These are phyloP conservation scores for Kuschelorhynchus macadamiae DNA, from an alignment of 2,888 invertebrate species.

Conservation along the genomic window DNA sequence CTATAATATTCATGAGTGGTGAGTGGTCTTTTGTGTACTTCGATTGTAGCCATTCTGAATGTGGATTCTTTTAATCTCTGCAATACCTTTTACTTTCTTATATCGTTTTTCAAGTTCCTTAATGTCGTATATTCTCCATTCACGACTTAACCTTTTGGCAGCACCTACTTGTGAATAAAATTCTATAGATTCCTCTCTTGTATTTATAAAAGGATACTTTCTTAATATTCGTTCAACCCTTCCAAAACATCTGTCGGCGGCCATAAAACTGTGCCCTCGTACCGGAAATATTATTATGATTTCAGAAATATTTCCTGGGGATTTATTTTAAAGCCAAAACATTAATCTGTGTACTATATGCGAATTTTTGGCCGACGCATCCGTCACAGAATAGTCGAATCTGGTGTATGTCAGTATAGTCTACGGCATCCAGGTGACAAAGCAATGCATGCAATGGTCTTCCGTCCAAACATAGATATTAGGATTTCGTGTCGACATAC, in stretches of 20 bases:
- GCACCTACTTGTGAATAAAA: constrained; percentile 15
- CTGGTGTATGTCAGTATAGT: no score
- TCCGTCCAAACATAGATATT: constrained; percentile 40
- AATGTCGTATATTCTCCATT: constrained; percentile 11
- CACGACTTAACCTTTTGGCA: constrained; percentile 9
- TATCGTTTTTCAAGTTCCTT: constrained; percentile 16
- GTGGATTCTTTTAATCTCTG: constrained; percentile 1
- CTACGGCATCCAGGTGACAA: not conserved
- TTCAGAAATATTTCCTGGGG: constrained; percentile 18
- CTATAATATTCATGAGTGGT: no score
- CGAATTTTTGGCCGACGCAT: constrained; percentile 25
- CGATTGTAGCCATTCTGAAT: no score
- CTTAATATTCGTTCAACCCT: constrained; percentile 9
- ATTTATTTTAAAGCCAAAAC: constrained; percentile 12
- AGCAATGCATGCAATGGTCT: constrained; percentile 4
- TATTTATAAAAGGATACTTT: not conserved
- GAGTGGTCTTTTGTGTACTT: no score
- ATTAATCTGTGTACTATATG: constrained; percentile 14
- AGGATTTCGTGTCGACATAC: constrained; percentile 30
- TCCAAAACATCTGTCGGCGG: constrained; percentile 15
- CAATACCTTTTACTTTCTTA: constrained; percentile 18
- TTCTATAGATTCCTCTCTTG: constrained; percentile 10
- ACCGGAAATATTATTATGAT: constrained; percentile 17
- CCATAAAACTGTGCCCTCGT: constrained; percentile 20
- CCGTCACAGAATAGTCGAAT: constrained; percentile 41